A percentile compares a stretch with the other conserved stretches of the same genome.
phyloP scores from a whole-genome alignment of 2,888 invertebrate genomes.

The Aelia acuminata region DNA sequence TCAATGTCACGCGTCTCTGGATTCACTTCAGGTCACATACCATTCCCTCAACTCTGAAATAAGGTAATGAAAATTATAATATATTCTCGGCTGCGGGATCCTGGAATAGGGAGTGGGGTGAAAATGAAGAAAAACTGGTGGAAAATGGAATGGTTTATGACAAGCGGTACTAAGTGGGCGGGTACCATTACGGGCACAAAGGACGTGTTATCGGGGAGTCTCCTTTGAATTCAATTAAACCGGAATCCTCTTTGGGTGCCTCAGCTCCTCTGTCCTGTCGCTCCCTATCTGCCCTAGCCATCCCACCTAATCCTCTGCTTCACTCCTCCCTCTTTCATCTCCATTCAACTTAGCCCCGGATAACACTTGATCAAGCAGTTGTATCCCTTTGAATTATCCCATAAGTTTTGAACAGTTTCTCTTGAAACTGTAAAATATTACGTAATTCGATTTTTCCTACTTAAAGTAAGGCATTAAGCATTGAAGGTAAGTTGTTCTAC shows the following conservation, averaged over 20 bases:
- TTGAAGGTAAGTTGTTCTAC: too few species aligned
- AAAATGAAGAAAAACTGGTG: conserved; percentile 22
- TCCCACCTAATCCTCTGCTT: neutral
- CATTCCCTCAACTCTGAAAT: too few species aligned
- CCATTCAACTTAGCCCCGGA: neutral
- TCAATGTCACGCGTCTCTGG: too few species aligned
- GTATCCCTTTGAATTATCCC: neutral
- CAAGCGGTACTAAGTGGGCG: neutral
- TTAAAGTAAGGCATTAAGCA: too few species aligned
- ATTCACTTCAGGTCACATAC: too few species aligned
- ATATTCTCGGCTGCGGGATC: too few species aligned
- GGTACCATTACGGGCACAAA: neutral
- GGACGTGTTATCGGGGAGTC: conserved; percentile 27
- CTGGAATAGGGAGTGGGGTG: neutral
- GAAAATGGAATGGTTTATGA: conserved; percentile 11
- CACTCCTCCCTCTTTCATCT: neutral
- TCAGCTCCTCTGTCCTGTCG: neutral
- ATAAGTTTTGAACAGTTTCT: too few species aligned
- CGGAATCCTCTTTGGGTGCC: neutral
- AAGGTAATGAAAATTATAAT: too few species aligned
- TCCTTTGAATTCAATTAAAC: conserved; percentile 47
- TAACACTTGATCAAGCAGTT: neutral
- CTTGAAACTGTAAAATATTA: too few species aligned
- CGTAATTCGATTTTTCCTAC: too few species aligned
- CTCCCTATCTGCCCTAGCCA: neutral